Conservation (phyloP, 2,797 vertebrate species). For the Tachyglossus aculeatus region DNA sequence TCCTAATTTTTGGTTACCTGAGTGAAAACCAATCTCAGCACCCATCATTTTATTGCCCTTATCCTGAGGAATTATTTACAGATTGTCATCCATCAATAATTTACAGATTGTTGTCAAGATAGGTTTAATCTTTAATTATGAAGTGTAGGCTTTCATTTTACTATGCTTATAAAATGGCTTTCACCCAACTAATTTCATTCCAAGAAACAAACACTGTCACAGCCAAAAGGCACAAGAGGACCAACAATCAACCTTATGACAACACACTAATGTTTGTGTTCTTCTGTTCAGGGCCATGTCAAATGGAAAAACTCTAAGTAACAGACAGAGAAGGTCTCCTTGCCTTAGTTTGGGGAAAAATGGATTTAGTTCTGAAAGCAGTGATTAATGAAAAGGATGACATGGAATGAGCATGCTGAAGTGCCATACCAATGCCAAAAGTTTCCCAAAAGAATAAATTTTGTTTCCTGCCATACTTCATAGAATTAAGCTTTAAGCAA, state of each 20-base stretch:
- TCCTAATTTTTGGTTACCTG: conserved; percentile 60
- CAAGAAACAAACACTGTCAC: conserved; percentile 67
- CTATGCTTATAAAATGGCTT: conserved; percentile 70
- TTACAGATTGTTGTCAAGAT: conserved; percentile 65
- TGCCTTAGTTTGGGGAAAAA: conserved; percentile 77
- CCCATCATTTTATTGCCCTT: conserved; percentile 43
- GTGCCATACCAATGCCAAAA: conserved; percentile 81
- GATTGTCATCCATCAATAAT: too few species aligned
- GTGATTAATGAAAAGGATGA: conserved; percentile 88
- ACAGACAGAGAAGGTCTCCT: conserved; percentile 73
- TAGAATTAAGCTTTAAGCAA: conserved; percentile 84
- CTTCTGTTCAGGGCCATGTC: conserved; percentile 76
- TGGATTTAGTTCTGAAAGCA: conserved; percentile 79
- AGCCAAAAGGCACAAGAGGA: conserved; percentile 74
- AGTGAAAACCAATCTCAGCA: conserved; percentile 53
- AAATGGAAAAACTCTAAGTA: conserved; percentile 77
- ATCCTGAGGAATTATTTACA: conserved; percentile 55
- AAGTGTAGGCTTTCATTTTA: conserved; percentile 71
- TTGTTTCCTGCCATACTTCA: conserved; percentile 89
- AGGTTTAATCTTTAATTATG: conserved; percentile 72
- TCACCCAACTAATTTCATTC: conserved; percentile 62
- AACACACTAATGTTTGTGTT: conserved; percentile 57
- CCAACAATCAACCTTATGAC: conserved; percentile 70
- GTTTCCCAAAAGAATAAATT: conserved; percentile 86
- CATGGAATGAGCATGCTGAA: conserved; percentile 86